phyloP scores from a whole-genome alignment of 2,888 invertebrate species.

The Mythimna vitellina region DNA sequence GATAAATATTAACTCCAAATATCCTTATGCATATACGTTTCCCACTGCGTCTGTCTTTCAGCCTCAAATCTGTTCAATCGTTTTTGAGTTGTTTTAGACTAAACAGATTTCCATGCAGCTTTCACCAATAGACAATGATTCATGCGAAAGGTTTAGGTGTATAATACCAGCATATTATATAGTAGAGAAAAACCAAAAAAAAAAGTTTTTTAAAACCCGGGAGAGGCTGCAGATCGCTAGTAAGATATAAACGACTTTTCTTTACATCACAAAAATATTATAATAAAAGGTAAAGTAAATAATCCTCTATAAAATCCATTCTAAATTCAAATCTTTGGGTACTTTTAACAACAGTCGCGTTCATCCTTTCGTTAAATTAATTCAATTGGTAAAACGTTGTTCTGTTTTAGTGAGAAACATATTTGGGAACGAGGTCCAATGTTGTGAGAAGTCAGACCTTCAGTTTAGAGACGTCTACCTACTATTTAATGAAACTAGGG shows the following conservation, averaged over 20 bases:
- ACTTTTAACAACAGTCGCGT: not conserved
- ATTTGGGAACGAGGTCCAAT: constrained; percentile 20
- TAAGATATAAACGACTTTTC: not conserved
- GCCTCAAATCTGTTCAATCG: no score
- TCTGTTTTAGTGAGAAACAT: constrained; percentile 20
- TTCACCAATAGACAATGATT: no score
- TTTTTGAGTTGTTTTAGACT: no score
- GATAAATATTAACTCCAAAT: not conserved
- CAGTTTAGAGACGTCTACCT: constrained; percentile 30
- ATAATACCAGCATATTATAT: no score
- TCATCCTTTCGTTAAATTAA: constrained; percentile 30
- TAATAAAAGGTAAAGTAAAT: not conserved
- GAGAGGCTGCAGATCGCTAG: no score
- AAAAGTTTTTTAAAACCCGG: no score
- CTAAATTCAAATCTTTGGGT: not conserved
- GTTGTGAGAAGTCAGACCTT: constrained; percentile 8
- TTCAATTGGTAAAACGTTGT: constrained; percentile 12
- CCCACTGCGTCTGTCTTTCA: no score
- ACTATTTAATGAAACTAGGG: constrained; percentile 30
- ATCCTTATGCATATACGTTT: no score
- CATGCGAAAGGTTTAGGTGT: no score
- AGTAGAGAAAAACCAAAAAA: no score
- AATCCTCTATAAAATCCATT: not conserved
- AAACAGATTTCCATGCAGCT: no score
- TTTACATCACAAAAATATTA: not conserved